These are phyloP conservation scores for Cyanistes caeruleus DNA, from an alignment of 2,113 vertebrate species.

Conservation along the genomic window DNA sequence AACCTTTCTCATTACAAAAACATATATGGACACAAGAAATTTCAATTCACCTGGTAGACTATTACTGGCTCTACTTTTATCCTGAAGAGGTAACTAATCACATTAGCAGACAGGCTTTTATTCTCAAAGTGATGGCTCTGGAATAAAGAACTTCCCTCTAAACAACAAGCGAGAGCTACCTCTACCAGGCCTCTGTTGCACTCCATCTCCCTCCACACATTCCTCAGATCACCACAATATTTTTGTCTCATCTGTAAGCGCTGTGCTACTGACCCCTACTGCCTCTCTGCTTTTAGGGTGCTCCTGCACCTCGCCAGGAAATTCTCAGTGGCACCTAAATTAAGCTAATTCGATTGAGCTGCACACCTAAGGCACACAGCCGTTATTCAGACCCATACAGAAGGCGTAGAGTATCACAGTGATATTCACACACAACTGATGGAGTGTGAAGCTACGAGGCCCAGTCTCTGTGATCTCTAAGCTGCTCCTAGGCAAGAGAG, in stretches of 20 bases:
- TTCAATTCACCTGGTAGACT: not conserved
- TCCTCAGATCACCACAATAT: not conserved
- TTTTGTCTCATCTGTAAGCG: not conserved
- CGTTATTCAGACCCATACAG: not conserved
- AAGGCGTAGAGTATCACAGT: fast-evolving
- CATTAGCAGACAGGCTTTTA: not conserved
- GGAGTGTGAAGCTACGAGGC: not conserved
- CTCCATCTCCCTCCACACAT: not conserved
- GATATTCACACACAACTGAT: not conserved
- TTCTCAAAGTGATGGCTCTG: not conserved
- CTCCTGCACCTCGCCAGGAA: not conserved
- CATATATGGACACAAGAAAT: not conserved
- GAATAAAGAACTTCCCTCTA: not conserved
- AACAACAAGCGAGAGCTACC: not conserved
- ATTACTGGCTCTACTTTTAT: not conserved
- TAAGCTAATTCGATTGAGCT: not conserved
- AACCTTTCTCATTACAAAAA: not conserved
- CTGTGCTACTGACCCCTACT: constrained; percentile 47
- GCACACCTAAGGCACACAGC: not conserved
- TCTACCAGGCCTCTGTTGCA: not conserved
- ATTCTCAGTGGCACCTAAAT: not conserved
- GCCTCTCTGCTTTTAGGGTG: not conserved
- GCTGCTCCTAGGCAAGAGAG: not conserved
- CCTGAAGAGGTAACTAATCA: not conserved
- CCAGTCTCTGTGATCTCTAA: not conserved